Base-by-base conservation (phyloP, 2,113 vertebrate species). In the Bagarius yarrelli region DNA sequence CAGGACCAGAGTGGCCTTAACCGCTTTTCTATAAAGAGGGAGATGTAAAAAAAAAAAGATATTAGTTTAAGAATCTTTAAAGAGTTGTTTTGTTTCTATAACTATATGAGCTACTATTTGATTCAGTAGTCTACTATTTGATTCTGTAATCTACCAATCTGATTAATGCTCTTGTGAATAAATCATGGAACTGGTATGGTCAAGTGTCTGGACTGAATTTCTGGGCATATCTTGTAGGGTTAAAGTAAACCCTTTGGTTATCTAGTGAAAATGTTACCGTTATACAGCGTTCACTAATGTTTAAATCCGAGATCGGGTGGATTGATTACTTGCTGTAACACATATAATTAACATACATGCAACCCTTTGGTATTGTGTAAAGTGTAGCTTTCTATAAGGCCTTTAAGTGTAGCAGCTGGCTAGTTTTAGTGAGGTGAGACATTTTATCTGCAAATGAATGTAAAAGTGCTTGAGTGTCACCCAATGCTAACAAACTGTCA, bases 1-100 rank as follows among this genome's bases (percentile, higher is more conserved):
- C 27, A 99, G 93, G 6, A 99, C 98, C 87, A 99, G 93, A 0
- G 97, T 99, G 32, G 98, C 98, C 86, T 99, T 99, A 88, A 99
- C 97, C 1, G 97, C 97, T 94, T 99, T 99, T 89, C 97, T 99
- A 85, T 63, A 76, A 76, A 61, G 60, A 0, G 36, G 44, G 27
- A 34, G 12, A 64, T 78, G 34, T 27, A 52, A 32, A n/a, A 19
- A 8, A 56, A 11, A 1, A 9, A 30, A 30, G 32, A 8, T 9
- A 18, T 70, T 70, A 11, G 27, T 36, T 57, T 44, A n/a, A 30
- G 55, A 52, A 25, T 19, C 1, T 6, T 73, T 72, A 34, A 32
- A 55, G 50, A 30, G 40, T 23, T 11, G 40, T 23, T 11, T 47
- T 47, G 44, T 8, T 47, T 8, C 44, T 47, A 47, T 6, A 47